phyloP scores from a whole-genome alignment of 1,140 invertebrate species.

The Apis laboriosa region DNA sequence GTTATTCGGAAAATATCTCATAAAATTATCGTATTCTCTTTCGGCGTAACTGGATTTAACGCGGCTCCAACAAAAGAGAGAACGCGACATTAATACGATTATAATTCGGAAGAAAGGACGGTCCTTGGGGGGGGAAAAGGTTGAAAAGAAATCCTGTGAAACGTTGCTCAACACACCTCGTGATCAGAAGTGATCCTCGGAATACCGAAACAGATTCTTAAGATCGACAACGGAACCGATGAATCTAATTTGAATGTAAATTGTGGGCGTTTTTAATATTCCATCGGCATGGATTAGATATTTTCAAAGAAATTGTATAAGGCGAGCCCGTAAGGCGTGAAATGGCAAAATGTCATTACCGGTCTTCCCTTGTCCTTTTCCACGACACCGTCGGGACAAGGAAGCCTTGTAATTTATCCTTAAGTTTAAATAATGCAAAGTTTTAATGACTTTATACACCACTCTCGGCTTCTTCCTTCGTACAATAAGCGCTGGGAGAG shows the following conservation, averaged over 20 bases:
- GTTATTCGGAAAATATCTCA: conserved; percentile 24
- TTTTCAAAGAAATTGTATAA: conserved; percentile 28
- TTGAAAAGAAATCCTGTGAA: neutral
- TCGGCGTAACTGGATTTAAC: conserved; percentile 14
- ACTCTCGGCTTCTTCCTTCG: conserved; percentile 26
- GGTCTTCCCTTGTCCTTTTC: conserved; percentile 28
- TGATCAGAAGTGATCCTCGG: conserved; percentile 12
- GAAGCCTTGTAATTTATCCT: conserved; percentile 55
- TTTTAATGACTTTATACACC: conserved; percentile 59
- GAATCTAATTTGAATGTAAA: conserved; percentile 52
- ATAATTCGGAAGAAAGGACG: neutral
- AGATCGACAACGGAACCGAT: conserved; percentile 26
- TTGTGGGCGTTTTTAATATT: conserved; percentile 42
- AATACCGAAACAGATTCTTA: conserved; percentile 36
- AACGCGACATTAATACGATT: conserved; percentile 15
- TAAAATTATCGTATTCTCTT: neutral
- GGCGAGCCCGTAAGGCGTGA: neutral
- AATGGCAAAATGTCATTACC: conserved; percentile 13
- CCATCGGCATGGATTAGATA: neutral
- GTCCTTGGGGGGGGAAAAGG: neutral
- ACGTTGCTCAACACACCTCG: no score
- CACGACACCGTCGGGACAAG: conserved; percentile 24
- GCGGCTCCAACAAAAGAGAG: no score
- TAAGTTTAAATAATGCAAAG: conserved; percentile 64
- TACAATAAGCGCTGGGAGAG: neutral